Conservation (phyloP, 2,797 vertebrate genomes). For the Sebastes kiyomatsui region DNA sequence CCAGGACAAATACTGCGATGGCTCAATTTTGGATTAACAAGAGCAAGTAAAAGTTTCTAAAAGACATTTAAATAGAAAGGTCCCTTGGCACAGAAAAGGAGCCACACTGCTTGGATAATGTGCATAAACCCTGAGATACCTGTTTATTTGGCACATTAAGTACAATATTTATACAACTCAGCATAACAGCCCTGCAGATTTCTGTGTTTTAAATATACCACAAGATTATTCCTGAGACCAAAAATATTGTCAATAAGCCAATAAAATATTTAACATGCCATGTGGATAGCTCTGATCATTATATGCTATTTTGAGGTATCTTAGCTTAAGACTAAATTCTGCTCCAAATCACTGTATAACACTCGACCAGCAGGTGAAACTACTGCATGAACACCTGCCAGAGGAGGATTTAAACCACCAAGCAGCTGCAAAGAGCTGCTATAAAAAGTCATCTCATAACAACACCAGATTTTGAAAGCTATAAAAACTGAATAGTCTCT, state of each 20-base stretch:
- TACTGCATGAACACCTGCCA: slow-evolving; percentile 10
- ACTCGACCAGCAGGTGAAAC: slow-evolving; percentile 4
- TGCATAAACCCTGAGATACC: not conserved
- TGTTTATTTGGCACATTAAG: not conserved
- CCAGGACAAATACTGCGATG: not conserved
- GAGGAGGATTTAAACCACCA: not conserved
- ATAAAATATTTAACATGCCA: not conserved
- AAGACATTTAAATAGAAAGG: not conserved
- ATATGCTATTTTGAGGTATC: not conserved
- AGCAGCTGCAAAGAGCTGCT: not conserved
- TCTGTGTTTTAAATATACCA: not conserved
- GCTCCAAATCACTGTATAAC: not conserved
- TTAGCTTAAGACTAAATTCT: not conserved
- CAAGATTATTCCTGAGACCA: not conserved
- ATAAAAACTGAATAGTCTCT: not conserved
- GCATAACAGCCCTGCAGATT: not conserved
- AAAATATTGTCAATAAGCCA: not conserved
- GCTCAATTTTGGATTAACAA: not conserved
- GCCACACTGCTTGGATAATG: not conserved
- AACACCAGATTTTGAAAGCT: not conserved
- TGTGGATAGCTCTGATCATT: not conserved
- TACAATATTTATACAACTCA: not conserved
- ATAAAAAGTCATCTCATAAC: not conserved
- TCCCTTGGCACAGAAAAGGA: not conserved
- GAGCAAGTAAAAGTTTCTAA: not conserved